Percentiles rank a stretch among this genome's conserved stretches.
Conservation (phyloP, 2,113 vertebrate species). For the Mesoclemmys tuberculata region DNA sequence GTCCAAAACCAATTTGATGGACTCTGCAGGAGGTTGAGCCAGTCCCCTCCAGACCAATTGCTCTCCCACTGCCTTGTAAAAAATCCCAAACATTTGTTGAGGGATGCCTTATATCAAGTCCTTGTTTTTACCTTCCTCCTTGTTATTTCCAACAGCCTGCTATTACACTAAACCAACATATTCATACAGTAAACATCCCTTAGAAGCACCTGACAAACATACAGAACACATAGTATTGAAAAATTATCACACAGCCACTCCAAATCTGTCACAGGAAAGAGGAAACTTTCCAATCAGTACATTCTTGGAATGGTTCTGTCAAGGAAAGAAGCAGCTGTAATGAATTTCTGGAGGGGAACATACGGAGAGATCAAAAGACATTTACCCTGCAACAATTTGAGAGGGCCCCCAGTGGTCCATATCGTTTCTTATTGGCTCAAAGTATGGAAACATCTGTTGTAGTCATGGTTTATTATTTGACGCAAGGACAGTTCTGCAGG, state of each 20-base stretch:
- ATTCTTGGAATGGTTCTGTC: neutral
- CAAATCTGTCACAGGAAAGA: neutral
- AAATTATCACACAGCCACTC: neutral
- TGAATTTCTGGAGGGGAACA: neutral
- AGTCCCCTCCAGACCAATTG: neutral
- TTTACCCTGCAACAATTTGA: neutral
- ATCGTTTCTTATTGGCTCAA: neutral
- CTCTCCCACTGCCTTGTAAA: neutral
- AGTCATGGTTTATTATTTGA: constrained; percentile 13
- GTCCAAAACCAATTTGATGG: neutral
- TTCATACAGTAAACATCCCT: neutral
- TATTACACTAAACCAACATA: neutral
- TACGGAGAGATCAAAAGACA: neutral
- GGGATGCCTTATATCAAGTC: neutral
- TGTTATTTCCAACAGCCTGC: neutral
- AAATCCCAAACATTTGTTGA: neutral
- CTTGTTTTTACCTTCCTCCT: neutral
- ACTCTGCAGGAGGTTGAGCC: neutral
- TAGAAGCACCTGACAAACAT: neutral
- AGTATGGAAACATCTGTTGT: neutral
- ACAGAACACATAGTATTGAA: neutral
- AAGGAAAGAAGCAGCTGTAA: neutral
- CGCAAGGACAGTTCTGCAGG: neutral
- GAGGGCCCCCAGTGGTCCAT: neutral
- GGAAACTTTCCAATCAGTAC: neutral